Percentiles rank a stretch among this genome's conserved stretches.
phyloP scores from a whole-genome alignment of 37 sponge, comb jelly and placozoan genomes.

The Chondrilla cf. caribensis region DNA sequence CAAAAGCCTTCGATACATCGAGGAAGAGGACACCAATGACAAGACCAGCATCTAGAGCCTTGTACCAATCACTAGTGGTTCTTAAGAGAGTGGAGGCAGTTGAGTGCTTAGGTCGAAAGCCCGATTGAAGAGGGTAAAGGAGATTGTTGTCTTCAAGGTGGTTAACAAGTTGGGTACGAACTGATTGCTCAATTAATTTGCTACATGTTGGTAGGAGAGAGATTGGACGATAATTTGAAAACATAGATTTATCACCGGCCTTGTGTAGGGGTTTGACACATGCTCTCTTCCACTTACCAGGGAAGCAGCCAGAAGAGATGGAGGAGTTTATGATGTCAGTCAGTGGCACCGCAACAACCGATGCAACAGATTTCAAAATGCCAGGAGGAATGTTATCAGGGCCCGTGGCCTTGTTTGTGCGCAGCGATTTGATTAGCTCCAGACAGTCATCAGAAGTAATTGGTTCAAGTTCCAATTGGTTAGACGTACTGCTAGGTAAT shows the following conservation, averaged over 20 bases:
- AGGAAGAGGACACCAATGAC: not conserved
- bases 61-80: not conserved
- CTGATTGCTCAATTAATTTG: not conserved
- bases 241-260: not conserved
- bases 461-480: no score
- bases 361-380: not conserved
- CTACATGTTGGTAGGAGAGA: not conserved
- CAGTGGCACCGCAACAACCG: not conserved
- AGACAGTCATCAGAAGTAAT: no score
- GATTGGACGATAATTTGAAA: not conserved
- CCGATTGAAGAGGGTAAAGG: not conserved
- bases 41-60: not conserved
- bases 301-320: not conserved
- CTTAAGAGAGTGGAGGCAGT: not conserved
- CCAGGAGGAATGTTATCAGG: not conserved
- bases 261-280: not conserved
- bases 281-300: not conserved
- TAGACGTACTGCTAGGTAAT: no score
- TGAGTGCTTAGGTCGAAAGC: not conserved
- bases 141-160: not conserved
- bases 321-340: not conserved
- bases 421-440: no score
- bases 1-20: not conserved
- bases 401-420: not conserved
- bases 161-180: not conserved